Base-by-base conservation (phyloP, 2,797 vertebrate genomes). In the Melopsittacus undulatus region DNA sequence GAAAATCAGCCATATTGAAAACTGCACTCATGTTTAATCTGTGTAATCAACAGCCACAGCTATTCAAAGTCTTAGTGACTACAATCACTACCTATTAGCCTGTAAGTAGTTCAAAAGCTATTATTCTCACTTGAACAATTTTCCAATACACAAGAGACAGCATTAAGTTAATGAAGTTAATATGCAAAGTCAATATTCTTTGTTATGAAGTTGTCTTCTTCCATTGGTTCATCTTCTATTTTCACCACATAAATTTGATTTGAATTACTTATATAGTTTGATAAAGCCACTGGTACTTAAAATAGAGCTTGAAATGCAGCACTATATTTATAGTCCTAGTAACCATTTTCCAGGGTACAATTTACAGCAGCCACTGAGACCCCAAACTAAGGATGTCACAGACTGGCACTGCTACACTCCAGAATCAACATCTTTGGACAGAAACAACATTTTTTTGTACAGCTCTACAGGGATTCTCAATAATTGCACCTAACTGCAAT, bases 81-180 rank as follows among this genome's bases (percentile, higher is more conserved):
- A 95, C 80, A 93, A 56, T 91, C 96, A 74, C 86, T 88, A 94
- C 92, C 93, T 96, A 94, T 95, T 96, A 96, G 77, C 61, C 64
- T 83, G 88, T 77, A 94, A 95, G 90, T 84, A 95, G 91, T 94
- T 96, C 94, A 95, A 82, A 94, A 92, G 91, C 94, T 96, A 92
- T 94, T 96, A 90, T 95, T 96, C 74, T 95, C 94, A 95, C 86
- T 96, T 95, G 90, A 97, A 93, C 90, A 93, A 88, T 89, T 96
- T 92, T 92, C 75, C 91, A 87, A 54, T 94, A 87, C 81, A 87
- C 91, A 92, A 54, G 80, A 91, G 85, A 91, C 63, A 91, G 83
- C 91, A 59, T 94, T 94, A 91, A 94, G 70, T 88, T 95, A 91
- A 96, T 85, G 75, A 94, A 94, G 85, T 94, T 93, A 92, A 92